Evolutionary conservation across 2,888 invertebrate genomes (phyloP).

Genomic region (Dyspetes luteomarginatus): DNA sequence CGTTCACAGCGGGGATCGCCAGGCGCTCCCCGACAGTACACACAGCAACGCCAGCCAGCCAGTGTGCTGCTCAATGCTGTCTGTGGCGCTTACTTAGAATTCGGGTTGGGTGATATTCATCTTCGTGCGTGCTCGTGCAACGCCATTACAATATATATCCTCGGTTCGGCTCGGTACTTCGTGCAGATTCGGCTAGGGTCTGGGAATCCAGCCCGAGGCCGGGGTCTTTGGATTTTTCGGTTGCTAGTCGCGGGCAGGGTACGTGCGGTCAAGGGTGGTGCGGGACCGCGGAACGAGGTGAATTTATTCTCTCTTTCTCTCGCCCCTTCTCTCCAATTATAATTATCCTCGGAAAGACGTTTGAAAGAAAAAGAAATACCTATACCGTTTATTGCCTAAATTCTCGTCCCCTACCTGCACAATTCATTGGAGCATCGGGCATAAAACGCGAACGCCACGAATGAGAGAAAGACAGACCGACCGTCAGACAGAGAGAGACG

Average conservation of each 20-base stretch:
- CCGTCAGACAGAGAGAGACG: neutral
- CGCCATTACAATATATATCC: neutral
- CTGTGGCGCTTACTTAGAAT: neutral
- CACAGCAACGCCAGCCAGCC: neutral
- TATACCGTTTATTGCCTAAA: no score
- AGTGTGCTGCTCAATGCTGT: neutral
- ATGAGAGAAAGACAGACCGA: neutral
- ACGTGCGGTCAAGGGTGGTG: slow-evolving; percentile 70
- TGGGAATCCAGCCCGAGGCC: slow-evolving; percentile 75
- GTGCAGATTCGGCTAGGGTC: slow-evolving; percentile 71
- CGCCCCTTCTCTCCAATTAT: neutral
- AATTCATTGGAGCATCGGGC: no score
- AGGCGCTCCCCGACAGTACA: neutral
- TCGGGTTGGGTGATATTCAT: neutral
- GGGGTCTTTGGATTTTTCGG: slow-evolving; percentile 72
- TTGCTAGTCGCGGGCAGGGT: slow-evolving; percentile 72
- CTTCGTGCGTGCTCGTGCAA: neutral
- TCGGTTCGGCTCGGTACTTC: slow-evolving; percentile 59
- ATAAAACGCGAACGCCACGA: neutral
- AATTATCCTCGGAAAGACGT: no score
- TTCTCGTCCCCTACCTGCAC: no score
- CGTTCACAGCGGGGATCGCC: neutral
- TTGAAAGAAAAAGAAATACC: no score
- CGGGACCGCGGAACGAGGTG: slow-evolving; percentile 60
- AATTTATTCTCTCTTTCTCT: neutral